These are phyloP conservation scores for Saimiri boliviensis DNA, from an alignment of 2,113 vertebrate species.

Conservation along the genomic window DNA sequence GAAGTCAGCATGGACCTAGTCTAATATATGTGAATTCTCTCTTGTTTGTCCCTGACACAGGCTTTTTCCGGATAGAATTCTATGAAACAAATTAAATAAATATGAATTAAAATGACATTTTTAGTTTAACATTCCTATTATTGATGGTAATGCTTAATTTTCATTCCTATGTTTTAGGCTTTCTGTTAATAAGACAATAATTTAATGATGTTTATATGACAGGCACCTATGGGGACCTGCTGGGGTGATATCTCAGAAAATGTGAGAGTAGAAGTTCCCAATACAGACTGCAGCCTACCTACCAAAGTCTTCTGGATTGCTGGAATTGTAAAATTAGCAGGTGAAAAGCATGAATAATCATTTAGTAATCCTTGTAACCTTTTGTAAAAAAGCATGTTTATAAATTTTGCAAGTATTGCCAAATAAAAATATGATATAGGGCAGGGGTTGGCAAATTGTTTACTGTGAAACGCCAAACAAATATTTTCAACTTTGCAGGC, in stretches of 20 bases:
- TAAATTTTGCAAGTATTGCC: conserved; percentile 29
- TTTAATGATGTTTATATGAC: conserved; percentile 72
- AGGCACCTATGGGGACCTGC: conserved; percentile 96
- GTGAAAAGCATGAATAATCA: conserved; percentile 79
- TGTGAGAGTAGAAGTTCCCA: conserved; percentile 94
- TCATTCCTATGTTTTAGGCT: conserved; percentile 34
- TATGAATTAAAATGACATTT: not conserved
- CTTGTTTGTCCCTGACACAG: conserved; percentile 35
- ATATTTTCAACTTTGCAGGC: not conserved
- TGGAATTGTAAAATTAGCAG: conserved; percentile 96
- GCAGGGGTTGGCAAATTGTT: not conserved
- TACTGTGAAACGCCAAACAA: not conserved
- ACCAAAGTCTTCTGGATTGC: conserved; percentile 99
- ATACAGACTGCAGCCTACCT: conserved; percentile 93
- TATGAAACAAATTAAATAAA: not conserved
- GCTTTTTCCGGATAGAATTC: conserved; percentile 43
- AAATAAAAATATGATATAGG: not conserved
- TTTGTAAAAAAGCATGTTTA: not conserved
- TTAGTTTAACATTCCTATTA: conserved; percentile 20
- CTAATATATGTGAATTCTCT: conserved; percentile 43
- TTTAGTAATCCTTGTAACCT: conserved; percentile 10
- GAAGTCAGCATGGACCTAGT: not conserved
- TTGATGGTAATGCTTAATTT: conserved; percentile 46
- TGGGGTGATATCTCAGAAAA: conserved; percentile 95
- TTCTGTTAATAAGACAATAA: conserved; percentile 66